Percentiles rank a stretch among this genome's conserved stretches.
These are phyloP conservation scores for Phthorimaea operculella DNA, from an alignment of 1,140 invertebrate genomes.

Conservation along the genomic window DNA sequence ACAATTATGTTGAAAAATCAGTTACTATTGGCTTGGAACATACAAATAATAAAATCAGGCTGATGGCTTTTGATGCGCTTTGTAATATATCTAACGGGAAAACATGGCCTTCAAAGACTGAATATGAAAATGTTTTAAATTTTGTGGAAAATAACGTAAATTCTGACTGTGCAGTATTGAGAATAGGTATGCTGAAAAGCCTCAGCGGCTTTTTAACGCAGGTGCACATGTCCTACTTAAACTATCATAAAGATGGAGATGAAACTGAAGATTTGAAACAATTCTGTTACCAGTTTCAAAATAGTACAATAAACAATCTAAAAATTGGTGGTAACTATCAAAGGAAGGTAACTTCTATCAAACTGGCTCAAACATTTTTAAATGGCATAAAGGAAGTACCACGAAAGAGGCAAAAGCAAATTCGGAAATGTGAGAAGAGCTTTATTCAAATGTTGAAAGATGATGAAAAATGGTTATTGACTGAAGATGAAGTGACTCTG, in stretches of 20 bases:
- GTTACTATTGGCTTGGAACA: constrained; percentile 32
- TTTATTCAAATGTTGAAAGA: constrained; percentile 27
- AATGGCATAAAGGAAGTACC: constrained; percentile 30
- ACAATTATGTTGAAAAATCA: constrained; percentile 13
- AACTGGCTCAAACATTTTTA: constrained; percentile 35
- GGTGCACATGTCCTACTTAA: constrained; percentile 16
- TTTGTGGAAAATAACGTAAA: constrained; percentile 56
- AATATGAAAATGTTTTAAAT: constrained; percentile 40
- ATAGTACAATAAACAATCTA: constrained; percentile 38
- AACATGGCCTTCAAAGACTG: constrained; percentile 24
- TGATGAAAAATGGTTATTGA: constrained; percentile 26
- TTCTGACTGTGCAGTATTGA: constrained; percentile 53
- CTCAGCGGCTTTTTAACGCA: constrained; percentile 35
- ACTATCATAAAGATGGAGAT: constrained; percentile 21
- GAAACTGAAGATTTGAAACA: constrained; percentile 18
- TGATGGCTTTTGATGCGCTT: constrained; percentile 52
- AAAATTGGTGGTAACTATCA: constrained; percentile 56
- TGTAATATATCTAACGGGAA: constrained; percentile 37
- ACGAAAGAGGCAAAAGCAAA: constrained; percentile 34
- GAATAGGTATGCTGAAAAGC: constrained; percentile 49
- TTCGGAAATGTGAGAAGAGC: constrained; percentile 15
- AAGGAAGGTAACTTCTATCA: constrained; percentile 53
- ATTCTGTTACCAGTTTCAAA: constrained; percentile 41
- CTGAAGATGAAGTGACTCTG: constrained; percentile 25
- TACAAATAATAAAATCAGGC: constrained; percentile 37